These are phyloP conservation scores for Cephus sareptanus DNA, from an alignment of 2,888 invertebrate species.

Conservation along the genomic window DNA sequence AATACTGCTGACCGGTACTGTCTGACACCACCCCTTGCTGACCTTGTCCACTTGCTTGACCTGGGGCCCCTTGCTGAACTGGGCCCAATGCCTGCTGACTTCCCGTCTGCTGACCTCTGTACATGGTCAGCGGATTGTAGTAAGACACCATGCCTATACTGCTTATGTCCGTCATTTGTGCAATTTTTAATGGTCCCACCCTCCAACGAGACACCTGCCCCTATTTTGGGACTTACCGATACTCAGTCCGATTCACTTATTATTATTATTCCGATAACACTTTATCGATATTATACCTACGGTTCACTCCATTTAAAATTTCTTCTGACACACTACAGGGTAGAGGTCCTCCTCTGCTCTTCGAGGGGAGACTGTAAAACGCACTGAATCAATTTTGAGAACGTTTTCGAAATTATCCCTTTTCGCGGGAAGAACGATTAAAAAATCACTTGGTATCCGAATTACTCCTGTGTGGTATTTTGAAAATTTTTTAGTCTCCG, in stretches of 20 bases:
- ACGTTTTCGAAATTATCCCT: not conserved
- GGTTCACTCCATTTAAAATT: not conserved
- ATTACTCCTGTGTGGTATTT: not conserved
- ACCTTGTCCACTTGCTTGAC: not conserved
- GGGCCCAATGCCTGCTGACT: conserved; percentile 31
- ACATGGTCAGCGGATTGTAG: conserved; percentile 76
- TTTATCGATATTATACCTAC: not conserved
- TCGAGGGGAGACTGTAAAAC: not conserved
- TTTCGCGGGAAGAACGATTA: not conserved
- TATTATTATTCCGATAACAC: not conserved
- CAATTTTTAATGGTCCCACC: not conserved
- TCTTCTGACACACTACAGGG: not conserved
- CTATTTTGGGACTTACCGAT: not conserved
- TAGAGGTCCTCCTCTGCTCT: not conserved
- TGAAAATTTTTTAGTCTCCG: not conserved
- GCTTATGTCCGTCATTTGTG: conserved; percentile 42
- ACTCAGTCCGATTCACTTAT: not conserved
- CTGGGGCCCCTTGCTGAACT: conserved; percentile 23
- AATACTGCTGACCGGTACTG: conserved; percentile 50
- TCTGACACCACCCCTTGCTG: conserved; percentile 7
- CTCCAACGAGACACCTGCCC: not conserved
- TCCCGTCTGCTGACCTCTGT: conserved; percentile 59
- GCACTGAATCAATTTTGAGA: not conserved
- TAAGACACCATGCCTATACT: conserved; percentile 76
- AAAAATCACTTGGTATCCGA: not conserved